phyloP scores from a whole-genome alignment of 2,797 vertebrate species.

The Notamacropus eugenii region DNA sequence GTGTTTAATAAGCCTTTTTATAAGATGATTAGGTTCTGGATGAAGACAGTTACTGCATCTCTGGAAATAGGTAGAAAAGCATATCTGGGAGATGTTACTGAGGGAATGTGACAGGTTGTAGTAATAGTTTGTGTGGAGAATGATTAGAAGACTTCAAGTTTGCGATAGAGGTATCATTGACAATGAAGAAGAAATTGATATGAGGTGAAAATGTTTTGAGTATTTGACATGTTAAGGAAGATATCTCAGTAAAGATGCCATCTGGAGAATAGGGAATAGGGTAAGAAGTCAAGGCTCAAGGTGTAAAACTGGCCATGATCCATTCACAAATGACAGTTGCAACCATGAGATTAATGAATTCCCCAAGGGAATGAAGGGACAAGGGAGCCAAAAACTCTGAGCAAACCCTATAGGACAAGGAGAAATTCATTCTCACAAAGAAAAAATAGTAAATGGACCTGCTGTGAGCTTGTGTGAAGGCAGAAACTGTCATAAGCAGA shows the following conservation, averaged over 20 bases:
- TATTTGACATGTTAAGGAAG: background rate
- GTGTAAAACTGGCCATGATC: background rate
- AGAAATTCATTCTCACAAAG: background rate
- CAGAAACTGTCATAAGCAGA: background rate
- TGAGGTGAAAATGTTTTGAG: background rate
- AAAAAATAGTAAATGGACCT: too few species aligned
- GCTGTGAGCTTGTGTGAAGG: background rate
- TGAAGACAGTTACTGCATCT: background rate
- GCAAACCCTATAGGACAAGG: background rate
- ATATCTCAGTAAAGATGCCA: background rate
- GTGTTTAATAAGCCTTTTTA: too few species aligned
- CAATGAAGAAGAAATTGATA: background rate
- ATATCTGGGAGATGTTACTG: background rate
- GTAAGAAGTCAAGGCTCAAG: background rate
- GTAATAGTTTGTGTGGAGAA: background rate
- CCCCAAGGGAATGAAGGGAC: background rate
- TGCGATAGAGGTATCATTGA: background rate
- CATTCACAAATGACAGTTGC: background rate
- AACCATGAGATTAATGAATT: background rate
- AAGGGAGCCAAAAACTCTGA: background rate
- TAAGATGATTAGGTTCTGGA: background rate
- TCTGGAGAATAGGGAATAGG: background rate
- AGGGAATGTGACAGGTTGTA: background rate
- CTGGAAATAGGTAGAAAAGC: background rate
- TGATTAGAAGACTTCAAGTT: background rate